phyloP scores from a whole-genome alignment of 2,113 vertebrate genomes.

The Machaerirhynchus nigripectus region DNA sequence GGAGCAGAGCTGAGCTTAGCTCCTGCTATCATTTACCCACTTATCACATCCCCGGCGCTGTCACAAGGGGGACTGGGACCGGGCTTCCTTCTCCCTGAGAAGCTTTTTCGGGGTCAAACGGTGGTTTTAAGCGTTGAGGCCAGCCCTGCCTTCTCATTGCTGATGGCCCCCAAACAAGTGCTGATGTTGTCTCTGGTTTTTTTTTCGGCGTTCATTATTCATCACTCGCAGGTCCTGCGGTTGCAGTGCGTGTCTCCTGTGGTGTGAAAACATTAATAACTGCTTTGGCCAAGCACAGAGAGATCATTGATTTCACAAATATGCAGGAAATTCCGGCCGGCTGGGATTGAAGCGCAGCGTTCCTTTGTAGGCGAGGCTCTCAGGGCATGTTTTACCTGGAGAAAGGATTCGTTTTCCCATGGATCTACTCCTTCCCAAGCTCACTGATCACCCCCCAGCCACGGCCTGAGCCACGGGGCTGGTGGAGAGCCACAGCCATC shows the following conservation, averaged over 20 bases:
- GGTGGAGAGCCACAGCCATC: background rate
- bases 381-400: background rate
- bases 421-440: background rate
- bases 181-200: background rate
- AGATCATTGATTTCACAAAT: slow-evolving; percentile 28
- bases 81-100: background rate
- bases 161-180: background rate
- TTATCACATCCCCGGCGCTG: background rate
- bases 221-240: background rate
- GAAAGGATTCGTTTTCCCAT: background rate
- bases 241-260: background rate
- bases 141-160: background rate
- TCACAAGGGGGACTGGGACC: rapidly evolving
- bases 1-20: background rate
- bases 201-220: background rate
- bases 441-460: background rate
- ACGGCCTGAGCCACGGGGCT: background rate
- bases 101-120: background rate
- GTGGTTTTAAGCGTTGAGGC: background rate
- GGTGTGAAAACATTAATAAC: slow-evolving; percentile 50
- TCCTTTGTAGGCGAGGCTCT: background rate
- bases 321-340: background rate
- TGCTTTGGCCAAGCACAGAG: background rate
- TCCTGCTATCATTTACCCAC: background rate
- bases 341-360: background rate